These are phyloP conservation scores for Tipula vernalis DNA, from an alignment of 2,888 invertebrate genomes.

Conservation along the genomic window DNA sequence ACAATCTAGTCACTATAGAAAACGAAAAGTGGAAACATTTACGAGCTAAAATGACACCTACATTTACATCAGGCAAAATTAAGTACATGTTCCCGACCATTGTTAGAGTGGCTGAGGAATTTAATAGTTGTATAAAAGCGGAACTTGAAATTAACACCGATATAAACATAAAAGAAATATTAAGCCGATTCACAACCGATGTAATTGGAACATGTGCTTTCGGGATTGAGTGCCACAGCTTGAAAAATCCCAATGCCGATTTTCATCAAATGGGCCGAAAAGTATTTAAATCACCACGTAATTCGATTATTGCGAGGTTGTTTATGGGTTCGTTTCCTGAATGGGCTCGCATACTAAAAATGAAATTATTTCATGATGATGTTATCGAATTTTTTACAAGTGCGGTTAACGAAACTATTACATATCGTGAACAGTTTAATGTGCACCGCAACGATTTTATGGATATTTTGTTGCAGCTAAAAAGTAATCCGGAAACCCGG, in stretches of 20 bases:
- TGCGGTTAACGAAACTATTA: constrained; percentile 31
- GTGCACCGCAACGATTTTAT: constrained; percentile 38
- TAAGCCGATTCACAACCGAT: constrained; percentile 37
- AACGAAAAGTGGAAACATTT: constrained; percentile 37
- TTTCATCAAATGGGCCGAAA: constrained; percentile 25
- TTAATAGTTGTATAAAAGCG: constrained; percentile 22
- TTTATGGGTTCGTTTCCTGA: constrained; percentile 21
- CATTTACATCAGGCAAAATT: constrained; percentile 39
- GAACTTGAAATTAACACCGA: constrained; percentile 17
- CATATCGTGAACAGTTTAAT: constrained; percentile 28
- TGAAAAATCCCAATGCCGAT: constrained; percentile 30
- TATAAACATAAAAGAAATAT: constrained; percentile 34
- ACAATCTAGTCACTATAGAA: constrained; percentile 27
- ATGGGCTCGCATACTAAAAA: constrained; percentile 21
- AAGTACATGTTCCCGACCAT: constrained; percentile 35
- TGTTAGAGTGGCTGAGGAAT: constrained; percentile 23
- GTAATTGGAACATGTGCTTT: constrained; percentile 39
- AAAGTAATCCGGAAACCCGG: constrained; percentile 26
- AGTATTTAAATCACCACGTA: constrained; percentile 19
- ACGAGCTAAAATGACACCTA: constrained; percentile 35
- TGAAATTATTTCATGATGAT: constrained; percentile 22
- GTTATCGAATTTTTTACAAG: constrained; percentile 28
- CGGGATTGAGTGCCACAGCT: constrained; percentile 36
- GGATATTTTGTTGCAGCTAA: constrained; percentile 40
- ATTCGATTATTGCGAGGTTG: constrained; percentile 14